phyloP scores from a whole-genome alignment of 1,140 invertebrate genomes.

The Ooceraea biroi region DNA sequence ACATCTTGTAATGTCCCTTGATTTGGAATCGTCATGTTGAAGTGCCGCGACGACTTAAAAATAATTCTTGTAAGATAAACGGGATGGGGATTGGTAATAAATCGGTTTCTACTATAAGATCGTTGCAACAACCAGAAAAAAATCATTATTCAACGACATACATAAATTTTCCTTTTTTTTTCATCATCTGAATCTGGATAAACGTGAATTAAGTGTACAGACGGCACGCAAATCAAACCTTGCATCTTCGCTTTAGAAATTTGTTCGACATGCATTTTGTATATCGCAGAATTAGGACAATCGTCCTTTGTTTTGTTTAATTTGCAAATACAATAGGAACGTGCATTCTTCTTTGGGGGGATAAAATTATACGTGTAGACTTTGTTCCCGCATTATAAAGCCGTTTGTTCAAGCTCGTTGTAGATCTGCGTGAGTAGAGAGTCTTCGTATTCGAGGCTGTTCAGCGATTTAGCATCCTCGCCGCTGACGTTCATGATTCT shows the following conservation, averaged over 20 bases:
- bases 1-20: constrained; percentile 22
- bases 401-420: constrained; percentile 83
- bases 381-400: constrained; percentile 80
- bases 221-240: constrained; percentile 4
- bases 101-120: constrained; percentile 4
- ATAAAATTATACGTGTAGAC: constrained; percentile 57
- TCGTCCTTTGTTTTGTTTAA: constrained; percentile 63
- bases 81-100: not conserved
- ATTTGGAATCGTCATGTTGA: constrained; percentile 11
- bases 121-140: not conserved
- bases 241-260: constrained; percentile 31
- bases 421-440: constrained; percentile 83
- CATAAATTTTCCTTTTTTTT: constrained; percentile 22
- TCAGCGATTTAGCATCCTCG: constrained; percentile 77
- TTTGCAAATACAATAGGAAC: constrained; percentile 60
- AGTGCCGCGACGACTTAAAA: not conserved
- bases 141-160: constrained; percentile 16
- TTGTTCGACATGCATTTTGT: constrained; percentile 1
- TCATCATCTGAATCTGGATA: not conserved
- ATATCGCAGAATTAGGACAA: constrained; percentile 29
- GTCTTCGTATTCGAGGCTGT: constrained; percentile 78
- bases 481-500: constrained; percentile 78
- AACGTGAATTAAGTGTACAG: not conserved
- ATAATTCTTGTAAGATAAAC: not conserved
- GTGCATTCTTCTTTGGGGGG: constrained; percentile 48